Conservation (phyloP, 2,888 invertebrate genomes). For the Alentia gelatinosa region DNA sequence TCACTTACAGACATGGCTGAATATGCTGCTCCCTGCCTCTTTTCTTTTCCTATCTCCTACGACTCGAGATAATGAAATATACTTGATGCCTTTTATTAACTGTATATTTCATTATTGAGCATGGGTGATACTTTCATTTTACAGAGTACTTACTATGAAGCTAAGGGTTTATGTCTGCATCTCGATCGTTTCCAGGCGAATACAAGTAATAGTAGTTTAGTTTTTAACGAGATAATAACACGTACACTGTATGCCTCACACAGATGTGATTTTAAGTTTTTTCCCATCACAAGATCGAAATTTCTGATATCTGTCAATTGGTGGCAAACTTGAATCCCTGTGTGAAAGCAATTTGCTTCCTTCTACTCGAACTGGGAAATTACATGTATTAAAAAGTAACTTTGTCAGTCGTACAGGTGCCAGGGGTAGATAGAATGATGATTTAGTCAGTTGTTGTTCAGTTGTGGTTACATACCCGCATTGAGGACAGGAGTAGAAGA, state of each 20-base stretch:
- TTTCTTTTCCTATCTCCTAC: not conserved
- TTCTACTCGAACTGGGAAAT: not conserved
- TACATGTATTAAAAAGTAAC: not conserved
- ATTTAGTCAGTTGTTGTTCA: not conserved
- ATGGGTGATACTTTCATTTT: not conserved
- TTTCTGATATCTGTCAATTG: not conserved
- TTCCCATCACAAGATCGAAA: too few species aligned
- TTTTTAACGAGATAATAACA: too few species aligned
- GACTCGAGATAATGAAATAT: not conserved
- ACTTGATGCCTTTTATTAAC: not conserved
- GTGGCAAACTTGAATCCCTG: not conserved
- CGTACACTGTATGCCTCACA: too few species aligned
- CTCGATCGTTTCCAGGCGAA: too few species aligned
- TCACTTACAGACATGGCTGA: not conserved
- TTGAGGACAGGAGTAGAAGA: conserved; percentile 96
- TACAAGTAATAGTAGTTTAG: too few species aligned
- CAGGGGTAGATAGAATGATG: not conserved
- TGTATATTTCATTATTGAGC: not conserved
- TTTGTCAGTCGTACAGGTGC: not conserved
- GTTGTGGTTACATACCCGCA: conserved; percentile 90
- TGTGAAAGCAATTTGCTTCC: not conserved
- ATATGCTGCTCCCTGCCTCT: not conserved
- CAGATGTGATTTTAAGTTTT: too few species aligned
- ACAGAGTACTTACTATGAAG: too few species aligned
- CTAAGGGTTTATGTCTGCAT: too few species aligned